phyloP scores from a whole-genome alignment of 64 coral and sea anemone species.

The Dendronephthya gigantea region DNA sequence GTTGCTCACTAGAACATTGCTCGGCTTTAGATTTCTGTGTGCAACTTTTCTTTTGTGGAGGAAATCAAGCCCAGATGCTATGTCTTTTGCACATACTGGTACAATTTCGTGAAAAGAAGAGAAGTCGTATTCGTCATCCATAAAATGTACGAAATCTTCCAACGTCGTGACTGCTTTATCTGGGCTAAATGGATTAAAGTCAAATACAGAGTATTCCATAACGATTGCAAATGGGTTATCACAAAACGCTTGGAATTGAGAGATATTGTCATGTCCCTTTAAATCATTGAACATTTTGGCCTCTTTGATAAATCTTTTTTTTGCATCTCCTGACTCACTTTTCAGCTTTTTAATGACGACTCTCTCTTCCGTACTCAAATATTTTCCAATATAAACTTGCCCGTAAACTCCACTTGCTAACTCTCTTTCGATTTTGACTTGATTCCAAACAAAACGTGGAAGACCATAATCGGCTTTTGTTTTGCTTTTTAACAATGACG shows the following conservation, averaged over 20 bases:
- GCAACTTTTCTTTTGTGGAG: conserved; percentile 24
- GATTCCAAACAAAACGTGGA: not conserved
- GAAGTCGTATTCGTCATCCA: not conserved
- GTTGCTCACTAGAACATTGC: conserved; percentile 43
- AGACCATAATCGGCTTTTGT: not conserved
- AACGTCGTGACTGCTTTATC: not conserved
- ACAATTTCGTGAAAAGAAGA: not conserved
- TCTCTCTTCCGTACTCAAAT: not conserved
- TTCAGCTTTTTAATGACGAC: not conserved
- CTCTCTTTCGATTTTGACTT: not conserved
- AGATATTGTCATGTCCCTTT: not conserved
- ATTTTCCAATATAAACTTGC: conserved; percentile 19
- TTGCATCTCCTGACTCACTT: not conserved
- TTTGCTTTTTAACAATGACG: not conserved
- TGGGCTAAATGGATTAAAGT: not conserved
- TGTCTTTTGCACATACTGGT: not conserved
- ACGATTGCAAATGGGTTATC: not conserved
- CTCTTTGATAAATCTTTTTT: not conserved
- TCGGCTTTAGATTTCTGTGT: conserved; percentile 39
- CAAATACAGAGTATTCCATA: not conserved
- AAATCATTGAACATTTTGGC: not conserved
- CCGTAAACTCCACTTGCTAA: conserved; percentile 31
- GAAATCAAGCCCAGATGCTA: not conserved
- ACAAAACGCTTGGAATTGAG: not conserved
- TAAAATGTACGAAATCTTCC: not conserved